phyloP scores from a whole-genome alignment of 2,888 invertebrate genomes.

The Lasius platythorax region DNA sequence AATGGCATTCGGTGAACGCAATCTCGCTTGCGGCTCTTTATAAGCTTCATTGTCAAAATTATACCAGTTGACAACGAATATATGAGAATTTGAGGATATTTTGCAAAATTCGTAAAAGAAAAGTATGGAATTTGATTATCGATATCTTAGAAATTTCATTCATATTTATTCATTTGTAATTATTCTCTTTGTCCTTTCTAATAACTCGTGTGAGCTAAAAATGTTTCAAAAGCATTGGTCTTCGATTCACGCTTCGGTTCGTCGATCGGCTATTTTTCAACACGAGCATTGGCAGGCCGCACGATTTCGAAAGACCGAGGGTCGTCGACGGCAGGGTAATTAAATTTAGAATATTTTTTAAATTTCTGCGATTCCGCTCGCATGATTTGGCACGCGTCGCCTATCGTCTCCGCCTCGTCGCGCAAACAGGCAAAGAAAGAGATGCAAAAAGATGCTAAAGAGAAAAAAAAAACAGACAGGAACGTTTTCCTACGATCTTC shows the following conservation, averaged over 20 bases:
- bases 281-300: slow-evolving; percentile 82
- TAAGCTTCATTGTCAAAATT: too few relatives aligned
- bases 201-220: neutral
- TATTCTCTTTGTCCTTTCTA: neutral
- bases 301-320: slow-evolving; percentile 83
- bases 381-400: slow-evolving; percentile 84
- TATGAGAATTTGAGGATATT: neutral
- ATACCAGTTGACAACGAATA: too few relatives aligned
- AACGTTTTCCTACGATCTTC: slow-evolving; percentile 59
- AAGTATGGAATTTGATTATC: neutral
- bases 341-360: slow-evolving; percentile 86
- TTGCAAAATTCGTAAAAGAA: neutral
- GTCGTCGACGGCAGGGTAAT: slow-evolving; percentile 78
- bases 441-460: slow-evolving; percentile 5
- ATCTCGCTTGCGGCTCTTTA: neutral
- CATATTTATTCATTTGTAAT: neutral
- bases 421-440: slow-evolving; percentile 24
- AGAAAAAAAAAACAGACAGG: slow-evolving; percentile 51
- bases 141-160: neutral
- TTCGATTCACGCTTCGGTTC: slow-evolving; percentile 55
- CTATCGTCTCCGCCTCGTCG: slow-evolving; percentile 55
- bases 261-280: slow-evolving; percentile 83
- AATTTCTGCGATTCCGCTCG: slow-evolving; percentile 85
- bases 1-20: neutral
- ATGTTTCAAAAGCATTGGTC: slow-evolving; percentile 53